Base-by-base conservation (phyloP, 2,113 vertebrate species). In the Pituophis catenifer region DNA sequence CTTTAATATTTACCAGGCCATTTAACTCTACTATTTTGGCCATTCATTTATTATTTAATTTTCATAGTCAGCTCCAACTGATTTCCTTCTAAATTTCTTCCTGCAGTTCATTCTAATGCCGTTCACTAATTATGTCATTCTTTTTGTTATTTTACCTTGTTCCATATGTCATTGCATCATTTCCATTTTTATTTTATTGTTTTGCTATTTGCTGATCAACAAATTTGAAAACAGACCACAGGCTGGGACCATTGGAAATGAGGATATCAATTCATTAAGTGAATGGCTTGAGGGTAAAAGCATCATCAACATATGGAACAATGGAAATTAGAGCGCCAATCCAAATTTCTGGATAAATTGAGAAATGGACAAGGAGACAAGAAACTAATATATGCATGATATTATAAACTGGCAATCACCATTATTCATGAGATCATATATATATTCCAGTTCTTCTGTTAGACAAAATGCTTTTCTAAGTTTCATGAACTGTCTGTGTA, bases 231-330 rank as follows among this genome's bases (percentile, higher is more conserved):
- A 96, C 95, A 96, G 97, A 92, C 96, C 96, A 94, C 95, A 96
- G 97, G 86, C 96, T 97, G 52, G 97, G 95, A 15, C 96, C 96
- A 90, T 96, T 95, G 97, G 95, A 91, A 97, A 96, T 96, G 96
- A 97, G 95, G 97, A 95, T 85, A 52, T 97, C 95, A 53, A 48
- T 97, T 94, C 93, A 95, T 95, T 95, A 94, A 92, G 23, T 96
- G 95, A 98, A 97, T 96, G 96, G 97, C 95, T 97, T 97, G 95
- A 38, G 90, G 95, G 97, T 94, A 94, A 97, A 96, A 97, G 96
- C 96, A 85, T 95, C 97, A 5, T 92, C 96, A 95, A 90, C 97
- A 94, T 96, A 95, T 89, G 94, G 96, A 94, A 97, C 96, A 96
- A 95, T 97, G 96, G 13, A 70, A 97, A 96, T 97, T 96, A 97